A percentile compares a stretch with the other conserved stretches of the same genome.
phyloP scores from a whole-genome alignment of 2,113 vertebrate genomes.

The Engraulis encrasicolus region DNA sequence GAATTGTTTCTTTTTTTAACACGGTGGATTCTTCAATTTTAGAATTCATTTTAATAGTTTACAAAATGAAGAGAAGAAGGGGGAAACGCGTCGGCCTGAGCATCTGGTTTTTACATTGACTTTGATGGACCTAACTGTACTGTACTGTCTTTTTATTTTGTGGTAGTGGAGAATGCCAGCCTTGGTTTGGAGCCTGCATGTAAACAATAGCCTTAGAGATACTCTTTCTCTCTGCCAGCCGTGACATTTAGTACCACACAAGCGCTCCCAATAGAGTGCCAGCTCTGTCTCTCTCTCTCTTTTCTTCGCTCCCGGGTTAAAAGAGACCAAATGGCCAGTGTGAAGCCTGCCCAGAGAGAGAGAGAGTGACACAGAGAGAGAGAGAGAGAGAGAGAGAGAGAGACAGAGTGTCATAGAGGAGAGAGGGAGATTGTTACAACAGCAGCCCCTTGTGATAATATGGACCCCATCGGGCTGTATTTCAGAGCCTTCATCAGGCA shows the following conservation, averaged over 20 bases:
- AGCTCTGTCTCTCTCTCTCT: not conserved
- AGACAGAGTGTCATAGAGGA: not conserved
- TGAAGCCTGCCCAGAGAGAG: not conserved
- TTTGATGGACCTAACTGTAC: not conserved
- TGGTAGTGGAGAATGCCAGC: slow-evolving; percentile 7
- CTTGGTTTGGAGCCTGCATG: slow-evolving; percentile 13
- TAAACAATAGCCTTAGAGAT: slow-evolving; percentile 18
- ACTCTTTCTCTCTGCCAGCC: not conserved
- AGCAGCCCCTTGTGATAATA: slow-evolving; percentile 9
- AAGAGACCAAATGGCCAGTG: slow-evolving; percentile 7
- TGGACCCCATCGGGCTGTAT: slow-evolving; percentile 7
- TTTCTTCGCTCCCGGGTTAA: not conserved
- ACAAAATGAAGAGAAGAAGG: not conserved
- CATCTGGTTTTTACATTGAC: slow-evolving; percentile 14
- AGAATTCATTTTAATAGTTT: slow-evolving; percentile 3
- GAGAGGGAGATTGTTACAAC: slow-evolving; percentile 7
- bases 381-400: not conserved
- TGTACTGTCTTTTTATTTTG: not conserved
- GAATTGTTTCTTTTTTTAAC: not conserved
- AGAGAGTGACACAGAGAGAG: not conserved
- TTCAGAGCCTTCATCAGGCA: slow-evolving; percentile 19
- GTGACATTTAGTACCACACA: not conserved
- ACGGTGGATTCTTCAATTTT: not conserved
- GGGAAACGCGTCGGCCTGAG: not conserved
- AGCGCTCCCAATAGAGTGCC: not conserved